phyloP scores from a whole-genome alignment of 2,797 vertebrate genomes.

The Linurgus olivaceus region DNA sequence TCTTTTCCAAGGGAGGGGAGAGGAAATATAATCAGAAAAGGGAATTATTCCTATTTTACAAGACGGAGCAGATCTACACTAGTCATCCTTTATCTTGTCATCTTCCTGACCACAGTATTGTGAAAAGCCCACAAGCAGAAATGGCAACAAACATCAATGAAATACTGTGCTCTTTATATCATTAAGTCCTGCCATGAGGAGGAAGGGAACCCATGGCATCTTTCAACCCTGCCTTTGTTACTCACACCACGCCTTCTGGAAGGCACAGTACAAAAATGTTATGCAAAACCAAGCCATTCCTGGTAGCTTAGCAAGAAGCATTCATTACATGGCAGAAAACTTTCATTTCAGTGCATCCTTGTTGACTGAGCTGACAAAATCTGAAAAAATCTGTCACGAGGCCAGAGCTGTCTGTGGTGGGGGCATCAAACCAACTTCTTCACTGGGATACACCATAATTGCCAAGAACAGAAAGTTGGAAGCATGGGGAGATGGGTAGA shows the following conservation, averaged over 20 bases:
- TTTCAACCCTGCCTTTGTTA: conserved; percentile 62
- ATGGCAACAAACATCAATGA: neutral
- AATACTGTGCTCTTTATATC: neutral
- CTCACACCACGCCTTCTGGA: neutral
- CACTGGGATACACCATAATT: rapidly evolving
- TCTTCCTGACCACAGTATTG: conserved; percentile 25
- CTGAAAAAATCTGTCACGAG: neutral
- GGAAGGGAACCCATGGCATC: neutral
- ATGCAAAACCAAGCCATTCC: neutral
- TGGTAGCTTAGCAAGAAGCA: neutral
- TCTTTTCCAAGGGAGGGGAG: conserved; percentile 18
- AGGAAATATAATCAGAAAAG: conserved; percentile 44
- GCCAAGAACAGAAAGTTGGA: neutral
- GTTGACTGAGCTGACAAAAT: neutral
- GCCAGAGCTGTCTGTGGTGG: neutral
- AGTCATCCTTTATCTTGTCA: conserved; percentile 27
- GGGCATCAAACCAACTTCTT: neutral
- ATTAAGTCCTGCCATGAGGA: conserved; percentile 11
- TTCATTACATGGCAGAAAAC: neutral
- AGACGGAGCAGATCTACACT: conserved; percentile 2
- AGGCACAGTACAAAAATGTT: neutral
- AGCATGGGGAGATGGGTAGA: neutral
- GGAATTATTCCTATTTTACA: conserved; percentile 29
- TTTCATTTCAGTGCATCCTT: neutral
- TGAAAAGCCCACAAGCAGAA: conserved; percentile 37